phyloP scores from a whole-genome alignment of 1,140 invertebrate species.

The Megalopta genalis region DNA sequence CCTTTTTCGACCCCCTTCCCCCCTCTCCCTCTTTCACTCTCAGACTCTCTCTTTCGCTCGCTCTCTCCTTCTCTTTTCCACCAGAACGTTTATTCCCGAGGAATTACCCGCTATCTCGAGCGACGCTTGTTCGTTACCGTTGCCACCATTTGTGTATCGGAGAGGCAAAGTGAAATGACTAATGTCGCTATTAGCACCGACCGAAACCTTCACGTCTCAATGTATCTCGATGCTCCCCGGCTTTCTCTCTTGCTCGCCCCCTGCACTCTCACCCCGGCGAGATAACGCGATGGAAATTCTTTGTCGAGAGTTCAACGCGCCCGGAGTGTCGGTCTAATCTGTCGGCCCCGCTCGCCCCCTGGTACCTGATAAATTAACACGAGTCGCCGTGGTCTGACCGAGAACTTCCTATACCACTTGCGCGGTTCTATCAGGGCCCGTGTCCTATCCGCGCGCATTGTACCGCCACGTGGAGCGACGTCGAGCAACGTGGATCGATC shows the following conservation, averaged over 20 bases:
- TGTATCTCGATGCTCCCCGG: slow-evolving; percentile 48
- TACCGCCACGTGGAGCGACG: no score
- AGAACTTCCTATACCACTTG: not conserved
- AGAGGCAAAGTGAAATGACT: slow-evolving; percentile 71
- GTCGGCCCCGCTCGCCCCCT: not conserved
- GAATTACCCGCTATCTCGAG: slow-evolving; percentile 50
- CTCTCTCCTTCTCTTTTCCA: no score
- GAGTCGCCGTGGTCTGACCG: not conserved
- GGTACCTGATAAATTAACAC: not conserved
- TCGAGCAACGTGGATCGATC: no score
- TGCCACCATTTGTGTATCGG: slow-evolving; percentile 77
- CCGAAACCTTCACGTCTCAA: slow-evolving; percentile 68
- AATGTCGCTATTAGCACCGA: slow-evolving; percentile 75
- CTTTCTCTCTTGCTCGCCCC: not conserved
- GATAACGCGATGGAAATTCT: slow-evolving; percentile 15
- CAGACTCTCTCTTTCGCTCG: not conserved
- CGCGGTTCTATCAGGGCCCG: no score
- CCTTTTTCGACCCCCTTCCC: slow-evolving; percentile 23
- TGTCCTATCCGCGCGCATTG: no score
- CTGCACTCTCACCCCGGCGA: not conserved
- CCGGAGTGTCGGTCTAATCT: not conserved
- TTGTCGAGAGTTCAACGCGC: not conserved
- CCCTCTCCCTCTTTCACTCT: slow-evolving; percentile 7
- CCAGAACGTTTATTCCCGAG: slow-evolving; percentile 23
- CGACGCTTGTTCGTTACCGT: slow-evolving; percentile 65